A percentile compares a stretch with the other conserved stretches of the same genome.
Evolutionary conservation across 2,888 invertebrate genomes (phyloP).

Genomic region (Andricus curvator): DNA sequence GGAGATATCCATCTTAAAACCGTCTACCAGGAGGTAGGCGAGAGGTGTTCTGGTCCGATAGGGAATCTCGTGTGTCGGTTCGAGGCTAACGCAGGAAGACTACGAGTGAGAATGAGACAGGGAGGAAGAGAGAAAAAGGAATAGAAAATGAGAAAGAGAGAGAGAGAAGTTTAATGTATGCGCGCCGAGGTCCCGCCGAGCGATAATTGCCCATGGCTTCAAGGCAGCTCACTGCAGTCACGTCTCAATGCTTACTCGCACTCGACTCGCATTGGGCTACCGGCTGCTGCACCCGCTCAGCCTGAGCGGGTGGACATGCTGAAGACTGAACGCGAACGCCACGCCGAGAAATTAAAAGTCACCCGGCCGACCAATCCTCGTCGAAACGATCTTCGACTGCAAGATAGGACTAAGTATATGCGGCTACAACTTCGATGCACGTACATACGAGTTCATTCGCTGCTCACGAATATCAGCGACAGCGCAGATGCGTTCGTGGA

Average conservation of each 20-base stretch:
- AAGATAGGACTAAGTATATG: constrained; percentile 36
- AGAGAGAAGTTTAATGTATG: constrained; percentile 61
- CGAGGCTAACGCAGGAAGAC: constrained; percentile 37
- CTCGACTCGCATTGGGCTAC: constrained; percentile 58
- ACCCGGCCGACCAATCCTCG: constrained; percentile 48
- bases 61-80: constrained; percentile 54
- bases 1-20: constrained; percentile 70
- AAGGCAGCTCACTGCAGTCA: constrained; percentile 65
- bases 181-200: constrained; percentile 64
- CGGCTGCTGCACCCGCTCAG: constrained; percentile 35
- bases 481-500: constrained; percentile 43
- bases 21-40: constrained; percentile 66
- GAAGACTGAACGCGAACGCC: constrained; percentile 3
- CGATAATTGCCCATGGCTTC: constrained; percentile 74
- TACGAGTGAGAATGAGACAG: constrained; percentile 34
- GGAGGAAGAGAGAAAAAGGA: constrained; percentile 43
- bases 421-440: constrained; percentile 38
- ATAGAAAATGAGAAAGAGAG: constrained; percentile 22
- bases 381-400: constrained; percentile 43
- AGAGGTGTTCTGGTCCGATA: constrained; percentile 71
- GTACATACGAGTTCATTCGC: constrained; percentile 43
- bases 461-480: constrained; percentile 50
- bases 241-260: constrained; percentile 71
- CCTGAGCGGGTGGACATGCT: constrained; percentile 45
- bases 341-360: constrained; percentile 52